Percentiles rank a stretch among this genome's conserved stretches.
phyloP scores from a whole-genome alignment of 1,140 invertebrate species.

The Hormaphis cornu region DNA sequence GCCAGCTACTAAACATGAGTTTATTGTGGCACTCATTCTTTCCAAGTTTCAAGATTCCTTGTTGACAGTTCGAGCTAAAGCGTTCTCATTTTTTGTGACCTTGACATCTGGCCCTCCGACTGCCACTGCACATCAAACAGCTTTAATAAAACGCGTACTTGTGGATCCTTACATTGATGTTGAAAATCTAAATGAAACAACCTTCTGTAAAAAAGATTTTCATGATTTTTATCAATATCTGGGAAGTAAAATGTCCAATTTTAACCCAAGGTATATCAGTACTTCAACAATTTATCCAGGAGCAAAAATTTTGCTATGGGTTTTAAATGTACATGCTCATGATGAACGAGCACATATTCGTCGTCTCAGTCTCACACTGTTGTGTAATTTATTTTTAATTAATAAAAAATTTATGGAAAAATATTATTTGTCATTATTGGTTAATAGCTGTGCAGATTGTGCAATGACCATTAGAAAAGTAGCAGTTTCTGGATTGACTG shows the following conservation, averaged over 20 bases:
- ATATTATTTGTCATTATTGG: slow-evolving; percentile 3
- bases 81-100: slow-evolving; percentile 1
- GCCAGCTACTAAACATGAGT: slow-evolving; percentile 21
- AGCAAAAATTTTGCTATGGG: slow-evolving; percentile 13
- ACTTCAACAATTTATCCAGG: slow-evolving; percentile 10
- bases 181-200: slow-evolving; percentile 9
- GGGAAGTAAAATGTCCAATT: neutral
- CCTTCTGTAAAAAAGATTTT: slow-evolving; percentile 17
- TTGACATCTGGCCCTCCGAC: slow-evolving; percentile 3
- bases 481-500: neutral
- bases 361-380: slow-evolving; percentile 17
- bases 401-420: slow-evolving; percentile 19
- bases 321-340: slow-evolving; percentile 23
- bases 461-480: slow-evolving; percentile 23
- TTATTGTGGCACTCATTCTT: slow-evolving; percentile 9
- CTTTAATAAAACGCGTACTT: slow-evolving; percentile 2
- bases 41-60: slow-evolving; percentile 23
- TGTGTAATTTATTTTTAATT: slow-evolving; percentile 17
- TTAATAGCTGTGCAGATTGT: slow-evolving; percentile 6
- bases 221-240: slow-evolving; percentile 19
- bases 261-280: slow-evolving; percentile 6
- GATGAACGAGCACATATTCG: slow-evolving; percentile 21
- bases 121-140: slow-evolving; percentile 24
- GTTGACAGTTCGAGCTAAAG: slow-evolving; percentile 22
- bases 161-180: slow-evolving; percentile 9